phyloP scores from a whole-genome alignment of 2,113 vertebrate genomes.

The Cepphus grylle region DNA sequence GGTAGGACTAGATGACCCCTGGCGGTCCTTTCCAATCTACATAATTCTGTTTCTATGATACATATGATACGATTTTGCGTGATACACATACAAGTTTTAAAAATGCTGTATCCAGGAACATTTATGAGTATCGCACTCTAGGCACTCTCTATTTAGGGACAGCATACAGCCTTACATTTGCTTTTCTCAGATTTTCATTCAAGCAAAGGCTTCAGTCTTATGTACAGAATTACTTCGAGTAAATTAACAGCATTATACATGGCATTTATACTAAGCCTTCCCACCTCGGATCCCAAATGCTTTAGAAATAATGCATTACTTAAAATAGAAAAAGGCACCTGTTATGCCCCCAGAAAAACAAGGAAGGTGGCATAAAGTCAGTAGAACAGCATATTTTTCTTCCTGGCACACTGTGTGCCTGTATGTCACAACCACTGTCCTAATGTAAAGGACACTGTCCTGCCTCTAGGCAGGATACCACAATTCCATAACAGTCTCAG shows the following conservation, averaged over 20 bases:
- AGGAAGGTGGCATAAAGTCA: background rate
- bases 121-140: background rate
- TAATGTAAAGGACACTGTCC: background rate
- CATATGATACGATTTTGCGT: background rate
- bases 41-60: background rate
- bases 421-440: background rate
- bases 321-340: background rate
- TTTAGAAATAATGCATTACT: background rate
- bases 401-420: background rate
- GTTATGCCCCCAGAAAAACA: background rate
- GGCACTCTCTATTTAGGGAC: background rate
- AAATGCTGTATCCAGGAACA: background rate
- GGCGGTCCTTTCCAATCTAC: background rate
- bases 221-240: background rate
- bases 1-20: background rate
- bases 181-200: background rate
- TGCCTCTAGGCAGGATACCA: background rate
- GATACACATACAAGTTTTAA: background rate
- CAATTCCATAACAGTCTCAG: background rate
- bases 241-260: background rate
- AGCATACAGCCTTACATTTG: background rate
- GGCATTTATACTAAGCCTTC: background rate
- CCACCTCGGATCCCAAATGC: background rate
- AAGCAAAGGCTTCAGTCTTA: background rate
- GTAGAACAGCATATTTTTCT: background rate